These are phyloP conservation scores for Zaprionus nigranus DNA, from an alignment of 1,140 invertebrate genomes.

Conservation along the genomic window DNA sequence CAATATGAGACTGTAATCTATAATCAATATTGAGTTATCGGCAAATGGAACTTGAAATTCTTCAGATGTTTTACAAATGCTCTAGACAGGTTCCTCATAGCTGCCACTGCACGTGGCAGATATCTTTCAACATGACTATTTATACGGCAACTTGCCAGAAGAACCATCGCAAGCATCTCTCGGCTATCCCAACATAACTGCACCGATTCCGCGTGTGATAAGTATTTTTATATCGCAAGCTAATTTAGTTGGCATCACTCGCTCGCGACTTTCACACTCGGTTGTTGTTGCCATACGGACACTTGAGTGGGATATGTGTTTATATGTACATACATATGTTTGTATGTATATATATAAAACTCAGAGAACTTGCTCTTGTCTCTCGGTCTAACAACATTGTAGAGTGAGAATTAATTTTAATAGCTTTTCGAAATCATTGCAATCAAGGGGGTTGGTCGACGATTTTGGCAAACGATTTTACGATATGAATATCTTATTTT, in stretches of 20 bases:
- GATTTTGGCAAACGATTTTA: background rate
- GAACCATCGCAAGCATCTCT: background rate
- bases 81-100: background rate
- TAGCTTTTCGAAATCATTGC: background rate
- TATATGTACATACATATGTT: background rate
- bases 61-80: background rate
- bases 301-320: background rate
- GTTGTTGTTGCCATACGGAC: background rate
- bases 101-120: background rate
- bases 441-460: background rate
- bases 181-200: background rate
- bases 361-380: background rate
- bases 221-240: background rate
- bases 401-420: background rate
- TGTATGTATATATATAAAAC: no score
- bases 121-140: background rate
- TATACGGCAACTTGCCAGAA: background rate
- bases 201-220: background rate
- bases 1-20: background rate
- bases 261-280: background rate
- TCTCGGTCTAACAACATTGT: background rate
- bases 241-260: conserved; percentile 1
- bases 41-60: background rate
- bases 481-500: background rate
- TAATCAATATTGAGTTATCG: background rate